Percentiles rank a stretch among this genome's conserved stretches.
These are phyloP conservation scores for Acanthornis magna DNA, from an alignment of 2,797 vertebrate species.

Conservation along the genomic window DNA sequence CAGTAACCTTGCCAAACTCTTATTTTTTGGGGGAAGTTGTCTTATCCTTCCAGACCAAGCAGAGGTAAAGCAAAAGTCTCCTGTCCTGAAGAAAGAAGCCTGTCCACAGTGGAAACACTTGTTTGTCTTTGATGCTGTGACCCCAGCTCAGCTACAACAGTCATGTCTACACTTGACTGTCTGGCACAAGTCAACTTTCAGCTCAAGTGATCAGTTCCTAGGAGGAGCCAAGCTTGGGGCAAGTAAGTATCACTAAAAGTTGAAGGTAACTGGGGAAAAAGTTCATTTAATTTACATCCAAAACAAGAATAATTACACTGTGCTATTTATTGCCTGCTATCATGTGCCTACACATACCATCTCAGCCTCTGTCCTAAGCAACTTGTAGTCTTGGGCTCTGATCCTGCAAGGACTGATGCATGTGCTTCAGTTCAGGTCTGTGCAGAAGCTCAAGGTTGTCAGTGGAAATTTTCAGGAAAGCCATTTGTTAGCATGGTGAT, in stretches of 20 bases:
- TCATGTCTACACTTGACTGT: constrained; percentile 71
- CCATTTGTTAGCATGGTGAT: neutral
- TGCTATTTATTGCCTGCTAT: neutral
- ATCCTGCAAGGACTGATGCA: neutral
- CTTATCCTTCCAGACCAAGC: constrained; percentile 70
- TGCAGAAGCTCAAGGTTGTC: neutral
- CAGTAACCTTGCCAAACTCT: neutral
- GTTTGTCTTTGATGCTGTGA: constrained; percentile 73
- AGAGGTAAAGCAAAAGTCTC: constrained; percentile 67
- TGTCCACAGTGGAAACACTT: constrained; percentile 76
- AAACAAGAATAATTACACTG: neutral
- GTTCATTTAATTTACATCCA: neutral
- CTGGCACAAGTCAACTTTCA: constrained; percentile 70
- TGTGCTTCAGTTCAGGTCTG: neutral
- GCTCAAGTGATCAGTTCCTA: constrained; percentile 58
- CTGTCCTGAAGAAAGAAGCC: constrained; percentile 67
- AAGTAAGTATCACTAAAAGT: constrained; percentile 23
- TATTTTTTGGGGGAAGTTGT: constrained; percentile 61
- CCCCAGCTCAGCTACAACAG: constrained; percentile 63
- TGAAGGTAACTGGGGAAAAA: neutral
- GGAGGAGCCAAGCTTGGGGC: constrained; percentile 59
- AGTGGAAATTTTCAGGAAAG: neutral
- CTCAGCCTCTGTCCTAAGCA: neutral
- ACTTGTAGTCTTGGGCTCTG: neutral
- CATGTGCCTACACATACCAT: neutral